Base-by-base conservation (phyloP, 1,140 invertebrate species). In the Meloidogyne exigua region DNA sequence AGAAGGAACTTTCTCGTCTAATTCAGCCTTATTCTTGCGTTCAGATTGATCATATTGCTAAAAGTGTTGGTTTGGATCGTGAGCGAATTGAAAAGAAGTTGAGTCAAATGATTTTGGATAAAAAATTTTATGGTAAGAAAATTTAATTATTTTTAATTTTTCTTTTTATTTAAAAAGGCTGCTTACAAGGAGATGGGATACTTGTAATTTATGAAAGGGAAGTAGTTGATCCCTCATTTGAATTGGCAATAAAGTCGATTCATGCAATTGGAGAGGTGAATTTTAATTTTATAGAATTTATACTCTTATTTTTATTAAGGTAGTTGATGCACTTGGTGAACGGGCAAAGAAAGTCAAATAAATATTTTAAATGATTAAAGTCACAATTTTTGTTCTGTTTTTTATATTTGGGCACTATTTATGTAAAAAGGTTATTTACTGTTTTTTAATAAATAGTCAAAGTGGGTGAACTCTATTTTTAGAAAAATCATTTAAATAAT, bases 21-120 rank as follows among this genome's bases (percentile, higher is more conserved):
- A 98, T 99, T 80, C 96, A 99, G 89, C 97, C 97, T 12, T 99
- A 98, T 88, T 98, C 95, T 75, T 91, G 92, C 86, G 96, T 99
- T 0, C 93, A 93, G 91, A 25, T 73, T 28, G 57, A 73, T 7
- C 92, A 93, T 87, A 91, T 95, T 82, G 92, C 95, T 18, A 91
- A 92, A 77, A 91, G 89, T 92, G 94, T 85, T 89, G 98, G 64
- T 92, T 93, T 79, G 66, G 87, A 83, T 88, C 32, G 75, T 18
- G 76, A 76, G 10, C 78, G 72, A 89, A 95, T 99, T 65, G 97
- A 99, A 88, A 96, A 96, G 89, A 99, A 99, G 89, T 89, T 99
- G 21, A 98, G 96, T 28, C 96, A 99, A 89, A 99, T 99, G 97
- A 99, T 99, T 87, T 89, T 99, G 84, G 97, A 99, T 88, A 95